Base-by-base conservation (phyloP, 1,140 invertebrate genomes). In the Zaprionus gabonicus region DNA sequence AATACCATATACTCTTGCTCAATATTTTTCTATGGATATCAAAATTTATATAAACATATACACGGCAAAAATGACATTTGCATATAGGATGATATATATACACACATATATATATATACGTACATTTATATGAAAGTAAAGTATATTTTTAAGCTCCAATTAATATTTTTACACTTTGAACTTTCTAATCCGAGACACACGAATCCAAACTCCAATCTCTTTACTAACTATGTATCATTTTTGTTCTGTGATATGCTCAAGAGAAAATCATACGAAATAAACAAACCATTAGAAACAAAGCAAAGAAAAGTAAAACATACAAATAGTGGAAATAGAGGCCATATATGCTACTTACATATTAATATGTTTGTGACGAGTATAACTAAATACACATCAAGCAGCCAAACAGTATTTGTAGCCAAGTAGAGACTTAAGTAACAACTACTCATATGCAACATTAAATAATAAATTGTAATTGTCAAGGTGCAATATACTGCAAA, bases 231-330 rank as follows among this genome's bases (percentile, higher is more conserved):
- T 77, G 71, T 88, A 88, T 88, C 81, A 85, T 85, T 88, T 90
- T 84, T 90, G 85, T 90, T 88, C 85, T 90, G 85, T 88, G 81
- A 90, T 88, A 85, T 88, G 85, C 86, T 77, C 81, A 90, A 88
- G 82, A 81, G 78, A 85, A 85, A 88, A 70, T 84, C 75, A 75
- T 75, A 63, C 64, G 44, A 68, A 62, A 63, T 62, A 71, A 76
- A 76, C 57, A 71, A 76, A 76, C 57, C 68, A 71, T 31, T 76
- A 76, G 70, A 72, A 55, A 41, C 58, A 59, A 76, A 36, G 27
- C 58, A 59, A 76, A 28, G 27, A 27, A 20, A 64, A 63, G 17
- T 27, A 44, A 65, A 59, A 55, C 3, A 69, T 63, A 62, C 41
- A 38, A 51, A 64, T 58, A 65, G 59, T 51, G 25, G 46, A 75